A percentile compares a stretch with the other conserved stretches of the same genome.
phyloP scores from a whole-genome alignment of 2,113 vertebrate species.

The Heliornis fulica region DNA sequence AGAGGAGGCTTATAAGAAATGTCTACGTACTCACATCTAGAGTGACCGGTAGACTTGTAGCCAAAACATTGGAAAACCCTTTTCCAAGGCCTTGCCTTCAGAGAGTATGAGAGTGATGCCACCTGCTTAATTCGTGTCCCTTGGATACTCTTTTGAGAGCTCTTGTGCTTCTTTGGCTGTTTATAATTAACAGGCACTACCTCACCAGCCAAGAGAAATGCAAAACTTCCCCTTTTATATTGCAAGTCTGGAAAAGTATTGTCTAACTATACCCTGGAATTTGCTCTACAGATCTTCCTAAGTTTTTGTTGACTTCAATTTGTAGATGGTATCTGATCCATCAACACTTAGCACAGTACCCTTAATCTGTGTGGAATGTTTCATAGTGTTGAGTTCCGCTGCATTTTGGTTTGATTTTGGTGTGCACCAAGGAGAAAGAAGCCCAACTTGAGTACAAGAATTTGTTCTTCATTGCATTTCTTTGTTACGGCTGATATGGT shows the following conservation, averaged over 20 bases:
- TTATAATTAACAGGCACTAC: background rate
- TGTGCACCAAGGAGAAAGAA: background rate
- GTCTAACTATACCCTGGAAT: background rate
- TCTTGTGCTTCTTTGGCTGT: background rate
- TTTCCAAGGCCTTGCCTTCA: background rate
- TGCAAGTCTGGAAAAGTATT: background rate
- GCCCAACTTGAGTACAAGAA: background rate
- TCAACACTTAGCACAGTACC: background rate
- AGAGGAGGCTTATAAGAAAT: background rate
- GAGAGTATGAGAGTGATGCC: accelerated
- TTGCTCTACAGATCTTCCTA: background rate
- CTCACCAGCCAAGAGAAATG: background rate
- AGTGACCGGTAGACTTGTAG: background rate
- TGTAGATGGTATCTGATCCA: background rate
- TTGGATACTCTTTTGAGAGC: background rate
- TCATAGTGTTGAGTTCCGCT: background rate
- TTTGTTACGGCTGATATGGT: background rate
- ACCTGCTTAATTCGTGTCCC: background rate
- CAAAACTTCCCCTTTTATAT: background rate
- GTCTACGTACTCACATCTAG: background rate
- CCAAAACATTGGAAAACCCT: background rate
- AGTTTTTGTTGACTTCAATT: background rate
- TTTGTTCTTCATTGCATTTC: background rate
- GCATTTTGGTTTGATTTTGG: background rate
- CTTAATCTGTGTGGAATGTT: background rate